Evolutionary conservation across 2,888 invertebrate species (phyloP), one percentile per base, ranked within the genome.

Genomic region (Imbricaverruca yamaguchii): DNA sequence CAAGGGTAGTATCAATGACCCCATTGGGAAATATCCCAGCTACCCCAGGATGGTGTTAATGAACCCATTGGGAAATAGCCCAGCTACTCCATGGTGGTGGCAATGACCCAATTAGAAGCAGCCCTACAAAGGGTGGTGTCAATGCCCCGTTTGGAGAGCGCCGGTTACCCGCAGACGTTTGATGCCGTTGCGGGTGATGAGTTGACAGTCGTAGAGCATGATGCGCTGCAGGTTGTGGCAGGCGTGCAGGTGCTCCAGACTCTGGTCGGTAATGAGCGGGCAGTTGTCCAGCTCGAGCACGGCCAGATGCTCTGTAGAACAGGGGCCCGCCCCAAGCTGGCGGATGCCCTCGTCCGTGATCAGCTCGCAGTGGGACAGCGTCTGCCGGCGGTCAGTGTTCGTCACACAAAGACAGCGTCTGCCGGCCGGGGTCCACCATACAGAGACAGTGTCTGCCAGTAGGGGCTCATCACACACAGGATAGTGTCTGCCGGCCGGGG

Each of bases 221-320:
- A 99, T 96, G 84, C 98, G 92, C 89, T 97, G 95, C 86, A 99
- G 91, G 88, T 96, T 95, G 89, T 96, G 95, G 89, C 97, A 98
- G 82, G 95, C 93, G 84, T 92, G 93, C 85, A 99, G 91, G 89
- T 98, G 96, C 87, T 98, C 98, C 85, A 99, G 89, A 80, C 98
- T 95, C 25, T 94, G 93, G 89, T 99, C 99, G 7, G 98, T 98
- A 86, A 99, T 94, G 83, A 98, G 90, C 6, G 99, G 99, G 88
- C 99, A 99, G 89, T 99, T 99, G 89, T 99, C 99, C 85, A 99
- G 90, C 88, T 99, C 99, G 81, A 99, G 90, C 67, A 98, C 96
- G 67, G 94, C 94, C 84, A 96, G 90, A 87, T 95, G 94, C 88
- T 98, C 97, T 0, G 96, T 94, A 74, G 97, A 95, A 88, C 97